phyloP scores from a whole-genome alignment of 2,113 vertebrate species.

The Phoxinus phoxinus region DNA sequence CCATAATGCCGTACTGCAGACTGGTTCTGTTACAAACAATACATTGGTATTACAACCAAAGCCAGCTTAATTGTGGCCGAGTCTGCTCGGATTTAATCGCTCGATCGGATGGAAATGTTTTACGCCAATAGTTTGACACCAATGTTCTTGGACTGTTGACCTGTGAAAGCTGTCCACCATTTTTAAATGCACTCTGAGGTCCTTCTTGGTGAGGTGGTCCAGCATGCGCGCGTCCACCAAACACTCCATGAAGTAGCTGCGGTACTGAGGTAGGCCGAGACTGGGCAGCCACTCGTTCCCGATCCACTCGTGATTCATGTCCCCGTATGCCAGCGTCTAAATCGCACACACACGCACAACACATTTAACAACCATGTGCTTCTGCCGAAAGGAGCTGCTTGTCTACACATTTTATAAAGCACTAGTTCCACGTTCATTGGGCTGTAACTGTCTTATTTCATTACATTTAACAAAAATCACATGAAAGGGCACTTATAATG shows the following conservation, averaged over 20 bases:
- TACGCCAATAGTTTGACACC: not conserved
- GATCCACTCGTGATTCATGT: slow-evolving; percentile 99
- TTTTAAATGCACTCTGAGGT: slow-evolving; percentile 97
- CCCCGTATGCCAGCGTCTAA: slow-evolving; percentile 95
- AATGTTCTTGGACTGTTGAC: slow-evolving; percentile 68
- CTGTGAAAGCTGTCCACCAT: slow-evolving; percentile 99
- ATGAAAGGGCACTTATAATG: too few relatives aligned
- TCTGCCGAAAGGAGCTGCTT: not conserved
- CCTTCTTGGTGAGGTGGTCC: slow-evolving; percentile 98
- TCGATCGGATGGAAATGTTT: not conserved
- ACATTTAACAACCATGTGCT: not conserved
- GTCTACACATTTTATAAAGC: not conserved
- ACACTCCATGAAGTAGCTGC: slow-evolving; percentile 99
- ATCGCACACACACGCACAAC: not conserved
- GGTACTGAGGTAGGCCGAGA: slow-evolving; percentile 96
- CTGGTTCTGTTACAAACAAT: slow-evolving; percentile 84
- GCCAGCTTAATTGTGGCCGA: not conserved
- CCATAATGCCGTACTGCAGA: slow-evolving; percentile 98
- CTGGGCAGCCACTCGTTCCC: slow-evolving; percentile 99
- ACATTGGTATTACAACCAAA: not conserved
- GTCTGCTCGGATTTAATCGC: not conserved
- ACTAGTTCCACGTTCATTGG: not conserved
- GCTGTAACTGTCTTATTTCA: not conserved
- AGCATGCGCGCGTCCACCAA: slow-evolving; percentile 98
- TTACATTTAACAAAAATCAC: too few relatives aligned